These are phyloP conservation scores for Osmerus mordax DNA, from an alignment of 2,113 vertebrate genomes.

Conservation along the genomic window DNA sequence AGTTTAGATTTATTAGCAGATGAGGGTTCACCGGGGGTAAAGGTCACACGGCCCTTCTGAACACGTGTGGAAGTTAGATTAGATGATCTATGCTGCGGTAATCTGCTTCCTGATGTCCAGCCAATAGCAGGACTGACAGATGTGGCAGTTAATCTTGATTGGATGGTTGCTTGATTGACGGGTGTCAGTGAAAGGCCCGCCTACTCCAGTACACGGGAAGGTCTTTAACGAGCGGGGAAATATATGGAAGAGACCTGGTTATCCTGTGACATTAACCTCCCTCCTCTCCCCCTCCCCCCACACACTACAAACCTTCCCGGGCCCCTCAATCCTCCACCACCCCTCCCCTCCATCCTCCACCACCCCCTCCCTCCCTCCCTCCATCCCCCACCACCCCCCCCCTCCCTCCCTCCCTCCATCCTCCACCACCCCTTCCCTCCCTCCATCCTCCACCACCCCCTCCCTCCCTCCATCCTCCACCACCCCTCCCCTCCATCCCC, in stretches of 20 bases:
- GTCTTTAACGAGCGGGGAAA: not conserved
- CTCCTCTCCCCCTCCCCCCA: not conserved
- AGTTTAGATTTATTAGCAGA: no score
- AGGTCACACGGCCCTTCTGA: no score
- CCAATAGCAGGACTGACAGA: not conserved
- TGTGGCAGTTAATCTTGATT: not conserved
- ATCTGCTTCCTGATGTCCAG: not conserved
- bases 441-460: no score
- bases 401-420: not conserved
- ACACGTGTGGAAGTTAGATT: no score
- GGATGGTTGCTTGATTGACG: constrained; percentile 36
- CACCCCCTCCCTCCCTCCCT: not conserved
- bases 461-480: no score
- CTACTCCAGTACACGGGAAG: constrained; percentile 4
- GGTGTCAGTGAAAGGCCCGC: constrained; percentile 14
- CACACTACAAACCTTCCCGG: no score
- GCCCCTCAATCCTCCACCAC: not conserved
- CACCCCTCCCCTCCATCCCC: no score
- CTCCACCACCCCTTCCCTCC: no score
- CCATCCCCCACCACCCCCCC: not conserved
- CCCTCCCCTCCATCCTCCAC: not conserved
- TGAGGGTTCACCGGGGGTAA: no score
- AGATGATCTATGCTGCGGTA: no score
- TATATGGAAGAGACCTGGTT: not conserved
- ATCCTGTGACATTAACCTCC: not conserved